Base-by-base conservation (phyloP, 1,140 invertebrate genomes). In the Leptopilina clavipes region DNA sequence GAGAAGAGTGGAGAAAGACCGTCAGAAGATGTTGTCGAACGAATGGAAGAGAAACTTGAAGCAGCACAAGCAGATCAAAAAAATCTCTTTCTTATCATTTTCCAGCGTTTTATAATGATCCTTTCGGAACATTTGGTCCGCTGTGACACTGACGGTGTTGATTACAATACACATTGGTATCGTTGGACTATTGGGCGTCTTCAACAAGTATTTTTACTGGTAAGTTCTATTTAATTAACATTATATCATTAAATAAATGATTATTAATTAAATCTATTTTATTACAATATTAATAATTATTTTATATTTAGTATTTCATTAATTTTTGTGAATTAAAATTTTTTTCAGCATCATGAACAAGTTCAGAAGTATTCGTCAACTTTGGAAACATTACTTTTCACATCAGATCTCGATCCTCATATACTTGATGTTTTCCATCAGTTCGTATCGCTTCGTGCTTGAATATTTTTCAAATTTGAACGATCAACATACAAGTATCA, bases 71-170 rank as follows among this genome's bases (percentile, higher is more conserved):
- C 96, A 75, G 97, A 99, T 90, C 97, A 98, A 88, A 99, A 99
- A 90, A 97, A 98, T 90, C 91, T 99, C 18, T 99, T 99, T 86
- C 93, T 99, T 10, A 98, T 99, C 86, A 97, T 99, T 83, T 99
- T 99, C 89, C 97, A 99, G 94, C 93, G 98, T 79, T 99, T 99
- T 90, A 99, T 99, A 78, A 99, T 99, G 95, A 97, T 98, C 81
- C 92, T 99, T 70, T 98, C 97, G 0, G 98, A 99, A 90, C 98
- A 99, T 92, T 92, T 99, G 80, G 96, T 97, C 40, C 92, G 95
- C 45, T 97, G 96, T 89, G 98, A 99, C 88, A 97, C 97, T 3
- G 97, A 99, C 90, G 96, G 95, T 17, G 93, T 95, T 79, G 97
- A 98, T 89, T 97, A 96, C 85, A 96, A 97, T 86, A 98, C 97